phyloP scores from a whole-genome alignment of 92 coral and sea anemone genomes.

The Epizoanthus stellaris region DNA sequence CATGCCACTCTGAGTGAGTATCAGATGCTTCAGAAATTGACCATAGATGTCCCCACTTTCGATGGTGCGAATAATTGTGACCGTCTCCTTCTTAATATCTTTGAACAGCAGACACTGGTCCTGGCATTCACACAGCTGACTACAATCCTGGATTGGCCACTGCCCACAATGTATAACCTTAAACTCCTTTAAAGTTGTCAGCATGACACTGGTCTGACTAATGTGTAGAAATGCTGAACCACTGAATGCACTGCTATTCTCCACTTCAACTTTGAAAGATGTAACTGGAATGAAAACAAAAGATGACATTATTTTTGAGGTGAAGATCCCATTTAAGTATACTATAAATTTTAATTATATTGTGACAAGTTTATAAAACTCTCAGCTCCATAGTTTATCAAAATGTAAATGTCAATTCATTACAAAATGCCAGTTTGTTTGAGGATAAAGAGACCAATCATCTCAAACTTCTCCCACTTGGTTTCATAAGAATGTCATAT shows the following conservation, averaged over 20 bases:
- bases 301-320: background rate
- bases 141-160: constrained; percentile 34
- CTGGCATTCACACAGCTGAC: constrained; percentile 11
- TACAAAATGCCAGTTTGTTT: too few relatives aligned
- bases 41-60: background rate
- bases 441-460: too few relatives aligned
- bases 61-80: constrained; percentile 12
- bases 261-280: constrained; percentile 31
- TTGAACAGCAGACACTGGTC: constrained; percentile 17
- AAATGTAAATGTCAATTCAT: too few relatives aligned
- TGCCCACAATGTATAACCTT: constrained; percentile 16
- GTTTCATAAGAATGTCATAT: too few relatives aligned
- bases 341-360: background rate
- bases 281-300: constrained; percentile 26
- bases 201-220: constrained; percentile 6
- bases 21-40: constrained; percentile 29
- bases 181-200: constrained; percentile 9
- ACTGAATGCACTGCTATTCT: constrained; percentile 1
- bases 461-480: too few relatives aligned
- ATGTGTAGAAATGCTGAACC: constrained; percentile 42
- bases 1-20: background rate
- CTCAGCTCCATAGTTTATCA: too few relatives aligned
- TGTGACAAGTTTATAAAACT: background rate
- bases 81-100: background rate
- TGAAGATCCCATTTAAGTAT: background rate